These are phyloP conservation scores for Pelusios castaneus DNA, from an alignment of 2,113 vertebrate genomes.

Conservation along the genomic window DNA sequence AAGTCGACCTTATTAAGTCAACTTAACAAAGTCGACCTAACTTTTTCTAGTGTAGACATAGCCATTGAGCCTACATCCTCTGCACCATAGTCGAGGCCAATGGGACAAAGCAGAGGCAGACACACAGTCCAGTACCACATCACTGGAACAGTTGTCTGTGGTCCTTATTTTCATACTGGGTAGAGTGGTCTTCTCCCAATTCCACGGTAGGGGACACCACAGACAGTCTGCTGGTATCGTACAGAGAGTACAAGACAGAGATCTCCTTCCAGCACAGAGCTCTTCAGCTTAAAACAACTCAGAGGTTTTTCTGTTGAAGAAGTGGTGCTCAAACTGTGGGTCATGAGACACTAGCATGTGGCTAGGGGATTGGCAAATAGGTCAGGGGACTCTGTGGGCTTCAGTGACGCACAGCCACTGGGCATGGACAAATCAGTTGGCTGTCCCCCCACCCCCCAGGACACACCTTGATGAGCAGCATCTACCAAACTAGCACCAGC, in stretches of 20 bases:
- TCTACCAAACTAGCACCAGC: not conserved
- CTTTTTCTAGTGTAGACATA: too few relatives aligned
- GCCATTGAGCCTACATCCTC: accelerated
- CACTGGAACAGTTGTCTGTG: not conserved
- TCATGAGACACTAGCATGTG: accelerated
- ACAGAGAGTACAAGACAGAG: not conserved
- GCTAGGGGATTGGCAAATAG: conserved; percentile 9
- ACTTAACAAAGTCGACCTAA: too few relatives aligned
- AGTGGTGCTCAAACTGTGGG: not conserved
- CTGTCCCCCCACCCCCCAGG: accelerated
- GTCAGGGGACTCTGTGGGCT: not conserved
- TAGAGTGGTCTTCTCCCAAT: accelerated
- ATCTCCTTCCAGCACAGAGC: not conserved
- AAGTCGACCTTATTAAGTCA: too few relatives aligned
- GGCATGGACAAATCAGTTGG: accelerated
- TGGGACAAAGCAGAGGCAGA: not conserved
- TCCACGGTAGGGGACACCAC: accelerated
- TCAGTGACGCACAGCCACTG: accelerated
- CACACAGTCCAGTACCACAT: accelerated
- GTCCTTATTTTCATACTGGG: not conserved
- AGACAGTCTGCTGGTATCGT: not conserved
- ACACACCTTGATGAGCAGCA: accelerated
- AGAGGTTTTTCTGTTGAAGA: not conserved
- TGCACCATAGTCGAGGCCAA: accelerated
- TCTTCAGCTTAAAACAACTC: not conserved